Base-by-base conservation (phyloP, 2,888 invertebrate genomes). In the Heliconius sara region DNA sequence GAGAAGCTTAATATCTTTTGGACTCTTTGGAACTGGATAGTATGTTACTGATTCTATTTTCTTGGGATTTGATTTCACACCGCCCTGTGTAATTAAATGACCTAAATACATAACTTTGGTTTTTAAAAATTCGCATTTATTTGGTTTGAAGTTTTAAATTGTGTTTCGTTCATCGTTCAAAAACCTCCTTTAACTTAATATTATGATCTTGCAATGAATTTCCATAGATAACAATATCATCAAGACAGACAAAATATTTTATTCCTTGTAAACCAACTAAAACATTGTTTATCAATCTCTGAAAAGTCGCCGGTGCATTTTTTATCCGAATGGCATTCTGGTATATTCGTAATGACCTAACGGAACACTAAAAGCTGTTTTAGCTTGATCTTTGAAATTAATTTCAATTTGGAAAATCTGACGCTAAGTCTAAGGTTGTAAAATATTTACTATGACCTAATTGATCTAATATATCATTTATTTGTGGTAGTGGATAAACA, bases 131-230 rank as follows among this genome's bases (percentile, higher is more conserved):
- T 68, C 68, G 10, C 68, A 68, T 43, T 68, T 68, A 52, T 68
- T 16, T 22, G 68, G 68, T 10, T 68, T 27, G 68, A 16, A 68
- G 34, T 68, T 68, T 68, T 68, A 34, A 68, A 19, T 22, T 43
- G 39, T 43, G 39, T 43, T 43, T 43, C 39, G 10, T 43, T 43
- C 10, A 43, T 43, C 39, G 39, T 43, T 43, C 34, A 7, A 68
- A 68, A 22, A 39, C 68, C 19, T 68, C 68, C 19, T n/a, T 68
- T 34, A 68, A 68, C 34, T 68, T 68, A 9, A 68, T 9, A 34
- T 68, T 68, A 34, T 68, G 68, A 22, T 68, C 39, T 68, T 68
- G 68, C 22, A 68, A 68, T 39, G 68, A 68, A 68, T 39, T 68
- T 22, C 68, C 68, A 19, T 68, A 68, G 19, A 68, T n/a, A 68